These are phyloP conservation scores for Clarias pachynema DNA, from an alignment of 2,797 vertebrate genomes.

Conservation along the genomic window DNA sequence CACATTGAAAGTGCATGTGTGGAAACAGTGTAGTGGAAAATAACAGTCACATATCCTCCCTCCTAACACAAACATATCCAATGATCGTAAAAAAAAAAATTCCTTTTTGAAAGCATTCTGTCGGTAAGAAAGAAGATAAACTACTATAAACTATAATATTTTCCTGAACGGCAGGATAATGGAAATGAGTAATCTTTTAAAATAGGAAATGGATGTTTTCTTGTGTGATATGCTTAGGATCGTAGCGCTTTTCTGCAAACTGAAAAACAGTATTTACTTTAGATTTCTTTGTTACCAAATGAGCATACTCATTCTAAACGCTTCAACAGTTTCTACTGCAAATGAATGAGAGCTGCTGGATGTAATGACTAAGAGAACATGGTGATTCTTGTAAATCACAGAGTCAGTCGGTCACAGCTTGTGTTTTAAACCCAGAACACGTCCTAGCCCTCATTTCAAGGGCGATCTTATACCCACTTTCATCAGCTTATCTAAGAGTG, in stretches of 20 bases:
- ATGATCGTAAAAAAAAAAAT: background rate
- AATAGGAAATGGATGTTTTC: background rate
- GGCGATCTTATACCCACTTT: constrained; percentile 30
- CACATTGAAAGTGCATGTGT: constrained; percentile 34
- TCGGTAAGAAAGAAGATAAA: background rate
- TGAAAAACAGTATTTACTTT: background rate
- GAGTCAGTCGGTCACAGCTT: background rate
- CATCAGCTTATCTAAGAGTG: constrained; percentile 34
- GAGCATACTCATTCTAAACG: background rate
- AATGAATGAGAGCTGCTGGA: constrained; percentile 13
- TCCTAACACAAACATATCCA: constrained; percentile 16
- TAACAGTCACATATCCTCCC: constrained; percentile 38
- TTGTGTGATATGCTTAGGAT: background rate
- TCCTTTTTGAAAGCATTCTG: constrained; percentile 1
- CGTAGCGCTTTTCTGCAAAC: background rate
- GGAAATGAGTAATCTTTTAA: constrained; percentile 9
- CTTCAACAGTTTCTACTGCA: constrained; percentile 4
- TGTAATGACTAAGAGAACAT: background rate
- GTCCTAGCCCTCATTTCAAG: constrained; percentile 35
- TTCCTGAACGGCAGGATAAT: background rate
- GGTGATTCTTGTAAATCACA: constrained; percentile 6
- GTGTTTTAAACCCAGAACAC: constrained; percentile 32
- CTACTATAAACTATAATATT: background rate
- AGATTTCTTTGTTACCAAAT: background rate
- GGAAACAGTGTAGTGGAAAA: constrained; percentile 46